Percentiles rank a stretch among this genome's conserved stretches.
These are phyloP conservation scores for Mobula hypostoma DNA, from an alignment of 2,113 vertebrate species.

Conservation along the genomic window DNA sequence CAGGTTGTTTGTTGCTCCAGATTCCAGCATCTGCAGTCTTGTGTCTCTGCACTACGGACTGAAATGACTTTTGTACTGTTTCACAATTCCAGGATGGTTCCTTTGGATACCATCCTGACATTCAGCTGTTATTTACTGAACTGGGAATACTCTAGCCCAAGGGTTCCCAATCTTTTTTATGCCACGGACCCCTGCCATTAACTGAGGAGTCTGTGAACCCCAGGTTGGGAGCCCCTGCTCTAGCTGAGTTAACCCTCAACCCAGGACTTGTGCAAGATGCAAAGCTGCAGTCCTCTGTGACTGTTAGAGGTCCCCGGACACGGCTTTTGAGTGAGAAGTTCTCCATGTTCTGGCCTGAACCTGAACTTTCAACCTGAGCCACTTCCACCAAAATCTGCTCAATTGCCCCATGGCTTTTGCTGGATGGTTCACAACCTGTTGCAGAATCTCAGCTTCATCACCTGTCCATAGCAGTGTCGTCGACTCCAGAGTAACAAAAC, in stretches of 20 bases:
- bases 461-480: background rate
- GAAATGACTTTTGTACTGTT: background rate
- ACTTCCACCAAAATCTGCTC: background rate
- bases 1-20: too few species aligned
- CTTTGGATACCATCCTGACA: background rate
- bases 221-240: too few species aligned
- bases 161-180: background rate
- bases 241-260: too few species aligned
- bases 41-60: background rate
- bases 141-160: background rate
- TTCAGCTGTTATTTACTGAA: too few species aligned
- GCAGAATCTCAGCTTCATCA: background rate
- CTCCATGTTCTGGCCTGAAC: too few species aligned
- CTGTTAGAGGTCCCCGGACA: background rate
- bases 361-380: background rate
- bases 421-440: background rate
- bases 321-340: background rate
- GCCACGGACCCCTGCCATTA: too few species aligned
- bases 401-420: background rate
- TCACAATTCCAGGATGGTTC: background rate
- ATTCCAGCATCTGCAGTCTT: too few species aligned
- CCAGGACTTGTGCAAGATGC: background rate
- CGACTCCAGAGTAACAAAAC: background rate
- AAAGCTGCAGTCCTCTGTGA: background rate
- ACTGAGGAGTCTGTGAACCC: too few species aligned